Evolutionary conservation across 2,888 invertebrate genomes (phyloP), one percentile per base, ranked within the genome.

Genomic region (Parnassius orleans): DNA sequence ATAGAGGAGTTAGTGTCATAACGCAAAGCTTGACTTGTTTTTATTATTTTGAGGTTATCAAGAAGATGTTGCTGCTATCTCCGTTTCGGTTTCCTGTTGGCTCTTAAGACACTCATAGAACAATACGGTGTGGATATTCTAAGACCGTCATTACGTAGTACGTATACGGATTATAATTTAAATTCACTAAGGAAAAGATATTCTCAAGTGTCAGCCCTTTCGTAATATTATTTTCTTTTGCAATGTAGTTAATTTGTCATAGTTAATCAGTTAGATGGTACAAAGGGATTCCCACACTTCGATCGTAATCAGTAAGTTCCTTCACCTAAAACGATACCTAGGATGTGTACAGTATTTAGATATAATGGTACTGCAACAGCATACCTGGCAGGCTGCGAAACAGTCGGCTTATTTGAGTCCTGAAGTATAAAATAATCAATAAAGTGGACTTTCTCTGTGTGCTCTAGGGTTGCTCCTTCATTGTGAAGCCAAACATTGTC

Each of bases 401-500:
- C 5, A 48, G 15, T 24, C 24, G 9, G 14, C 1, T 43, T 43
- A 3, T 43, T 11, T 2, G 3, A 47, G 9, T 12, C 46, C n/a
- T 9, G 9, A 48, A 11, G 10, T 9, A 14, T 48, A 14, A 48
- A 48, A 48, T 14, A 9, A 14, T 15, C 14, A 60, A 41, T 9
- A 63, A 63, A 58, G 53, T 51, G 52, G 65, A 7, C 47, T 41
- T 15, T 63, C 5, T 60, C 3, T 63, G 41, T 57, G 53, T 33
- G 47, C 44, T 1, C 44, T 53, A 11, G 62, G 56, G 14, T 42
- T 60, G n/a, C 42, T 53, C 1, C 47, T 62, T 15, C 47, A 51
- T n/a, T 59, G 64, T 42, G 66, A 66, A 53, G 81, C 1, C 74
- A 83, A 63, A 60, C 67, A 58, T 52, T 66, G 10, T 57, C 61